Evolutionary conservation across 2,888 invertebrate species (phyloP).

Genomic region (Andrena trimmerana): DNA sequence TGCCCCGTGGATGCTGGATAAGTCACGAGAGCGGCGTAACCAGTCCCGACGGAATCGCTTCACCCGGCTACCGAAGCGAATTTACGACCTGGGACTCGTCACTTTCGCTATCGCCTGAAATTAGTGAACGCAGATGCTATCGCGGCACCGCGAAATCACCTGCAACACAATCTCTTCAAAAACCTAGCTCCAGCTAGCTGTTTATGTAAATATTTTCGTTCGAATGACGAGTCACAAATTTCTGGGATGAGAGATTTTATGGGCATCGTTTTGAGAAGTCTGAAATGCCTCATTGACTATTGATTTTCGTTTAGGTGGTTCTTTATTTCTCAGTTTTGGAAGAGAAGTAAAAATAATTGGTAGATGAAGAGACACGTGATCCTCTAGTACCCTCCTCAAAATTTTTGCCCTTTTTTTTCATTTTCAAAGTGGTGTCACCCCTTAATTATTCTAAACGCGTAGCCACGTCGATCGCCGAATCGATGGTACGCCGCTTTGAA

Average conservation of each 20-base stretch:
- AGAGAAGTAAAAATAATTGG: too few relatives aligned
- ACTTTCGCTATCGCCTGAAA: constrained; percentile 57
- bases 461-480: background rate
- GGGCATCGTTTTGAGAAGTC: too few relatives aligned
- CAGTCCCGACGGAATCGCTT: constrained; percentile 50
- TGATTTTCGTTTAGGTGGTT: too few relatives aligned
- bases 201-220: constrained; percentile 14
- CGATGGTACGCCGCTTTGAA: background rate
- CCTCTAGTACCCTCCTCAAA: too few relatives aligned
- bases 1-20: constrained; percentile 42
- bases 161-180: constrained; percentile 33
- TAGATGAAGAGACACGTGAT: too few relatives aligned
- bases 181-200: constrained; percentile 13
- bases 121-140: constrained; percentile 50
- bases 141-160: constrained; percentile 34
- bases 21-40: constrained; percentile 50
- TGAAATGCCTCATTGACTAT: too few relatives aligned
- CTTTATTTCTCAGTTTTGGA: too few relatives aligned
- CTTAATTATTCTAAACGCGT: too few relatives aligned
- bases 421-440: too few relatives aligned
- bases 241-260: too few relatives aligned
- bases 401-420: too few relatives aligned
- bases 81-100: constrained; percentile 52
- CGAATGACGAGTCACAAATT: constrained; percentile 28
- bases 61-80: constrained; percentile 32